phyloP scores from a whole-genome alignment of 2,888 invertebrate species.

The Drosophila fungiperda region DNA sequence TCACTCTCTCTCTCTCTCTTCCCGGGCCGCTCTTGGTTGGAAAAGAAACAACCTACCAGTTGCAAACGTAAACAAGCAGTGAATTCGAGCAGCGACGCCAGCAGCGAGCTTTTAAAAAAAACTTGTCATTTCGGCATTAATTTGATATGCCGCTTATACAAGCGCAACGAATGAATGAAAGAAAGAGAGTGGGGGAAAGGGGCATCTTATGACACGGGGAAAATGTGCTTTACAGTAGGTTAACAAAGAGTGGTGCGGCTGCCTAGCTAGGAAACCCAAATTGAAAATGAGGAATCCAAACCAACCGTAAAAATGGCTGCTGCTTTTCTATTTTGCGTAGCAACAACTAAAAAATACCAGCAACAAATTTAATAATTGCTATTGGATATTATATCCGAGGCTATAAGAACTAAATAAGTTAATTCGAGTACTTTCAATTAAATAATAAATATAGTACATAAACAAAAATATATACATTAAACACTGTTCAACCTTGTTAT shows the following conservation, averaged over 20 bases:
- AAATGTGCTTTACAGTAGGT: slow-evolving; percentile 10
- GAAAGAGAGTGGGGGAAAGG: background rate
- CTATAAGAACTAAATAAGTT: background rate
- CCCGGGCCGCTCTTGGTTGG: slow-evolving; percentile 1
- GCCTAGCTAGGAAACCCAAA: background rate
- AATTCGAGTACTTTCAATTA: background rate
- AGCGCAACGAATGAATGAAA: slow-evolving; percentile 21
- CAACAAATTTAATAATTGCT: no score
- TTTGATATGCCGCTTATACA: slow-evolving; percentile 68
- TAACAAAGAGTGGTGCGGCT: slow-evolving; percentile 35
- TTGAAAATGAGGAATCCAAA: background rate
- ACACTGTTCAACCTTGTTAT: background rate
- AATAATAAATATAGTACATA: background rate
- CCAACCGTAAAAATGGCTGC: background rate
- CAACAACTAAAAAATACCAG: background rate
- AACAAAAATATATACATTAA: background rate
- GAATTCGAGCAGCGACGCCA: slow-evolving; percentile 16
- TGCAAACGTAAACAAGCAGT: slow-evolving; percentile 59
- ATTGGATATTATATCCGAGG: background rate
- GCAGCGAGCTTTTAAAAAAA: slow-evolving; percentile 23
- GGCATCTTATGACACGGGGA: slow-evolving; percentile 8
- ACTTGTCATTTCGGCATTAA: slow-evolving; percentile 59
- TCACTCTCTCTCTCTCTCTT: slow-evolving; percentile 6
- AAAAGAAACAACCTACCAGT: slow-evolving; percentile 33
- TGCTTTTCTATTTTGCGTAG: background rate